A percentile compares a stretch with the other conserved stretches of the same genome.
These are phyloP conservation scores for Alca torda DNA, from an alignment of 2,797 vertebrate species.

Conservation along the genomic window DNA sequence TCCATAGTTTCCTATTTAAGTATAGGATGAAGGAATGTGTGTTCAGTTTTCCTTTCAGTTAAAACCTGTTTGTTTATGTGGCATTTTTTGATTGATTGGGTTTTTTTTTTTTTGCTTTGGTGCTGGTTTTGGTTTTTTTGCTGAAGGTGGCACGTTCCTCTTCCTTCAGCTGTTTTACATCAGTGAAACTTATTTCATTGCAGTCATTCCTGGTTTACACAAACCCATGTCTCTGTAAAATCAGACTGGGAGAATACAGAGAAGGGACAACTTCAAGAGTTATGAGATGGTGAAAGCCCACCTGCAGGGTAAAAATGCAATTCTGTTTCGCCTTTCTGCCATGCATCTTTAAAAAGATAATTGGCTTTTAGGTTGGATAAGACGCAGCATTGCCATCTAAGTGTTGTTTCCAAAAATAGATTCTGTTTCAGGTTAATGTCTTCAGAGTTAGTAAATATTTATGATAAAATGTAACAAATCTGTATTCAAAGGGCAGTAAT, in stretches of 20 bases:
- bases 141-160: not conserved
- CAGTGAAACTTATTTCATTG: not conserved
- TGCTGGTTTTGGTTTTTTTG: not conserved
- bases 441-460: not conserved
- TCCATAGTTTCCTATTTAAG: not conserved
- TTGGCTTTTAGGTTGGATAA: not conserved
- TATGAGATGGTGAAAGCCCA: not conserved
- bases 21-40: not conserved
- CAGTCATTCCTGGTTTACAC: not conserved
- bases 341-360: not conserved
- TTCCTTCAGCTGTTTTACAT: not conserved
- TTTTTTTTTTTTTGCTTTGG: not conserved
- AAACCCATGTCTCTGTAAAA: not conserved
- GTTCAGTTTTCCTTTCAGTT: not conserved
- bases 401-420: not conserved
- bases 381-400: not conserved
- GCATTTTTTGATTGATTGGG: not conserved
- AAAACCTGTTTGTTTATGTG: not conserved
- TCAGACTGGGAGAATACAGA: not conserved
- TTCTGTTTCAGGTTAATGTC: not conserved
- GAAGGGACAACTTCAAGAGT: not conserved
- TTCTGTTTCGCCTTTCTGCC: not conserved
- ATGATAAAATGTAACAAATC: not conserved
- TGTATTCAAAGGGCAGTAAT: not conserved
- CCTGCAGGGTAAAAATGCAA: not conserved